Percentiles rank a stretch among this genome's conserved stretches.
Evolutionary conservation across 1,140 invertebrate genomes (phyloP).

Genomic region (Atta colombica): DNA sequence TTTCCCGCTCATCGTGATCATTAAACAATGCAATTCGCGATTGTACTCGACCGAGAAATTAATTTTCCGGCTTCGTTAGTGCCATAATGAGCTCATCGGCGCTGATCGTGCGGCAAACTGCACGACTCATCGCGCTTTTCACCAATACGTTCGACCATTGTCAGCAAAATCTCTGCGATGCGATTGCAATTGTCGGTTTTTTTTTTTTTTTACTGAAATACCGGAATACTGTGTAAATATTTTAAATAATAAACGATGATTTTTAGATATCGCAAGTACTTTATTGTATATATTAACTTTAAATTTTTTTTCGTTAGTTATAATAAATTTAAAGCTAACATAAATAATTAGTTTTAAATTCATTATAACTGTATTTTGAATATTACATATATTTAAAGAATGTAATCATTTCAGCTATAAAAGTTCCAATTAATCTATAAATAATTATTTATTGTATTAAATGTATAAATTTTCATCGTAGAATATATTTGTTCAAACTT

Average conservation of each 20-base stretch:
- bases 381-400: neutral
- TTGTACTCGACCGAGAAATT: slow-evolving; percentile 74
- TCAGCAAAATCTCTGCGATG: slow-evolving; percentile 36
- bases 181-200: neutral
- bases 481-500: no score
- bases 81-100: slow-evolving; percentile 74
- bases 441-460: neutral
- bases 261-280: neutral
- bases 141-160: slow-evolving; percentile 29
- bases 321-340: neutral
- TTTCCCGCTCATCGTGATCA: slow-evolving; percentile 62
- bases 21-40: slow-evolving; percentile 76
- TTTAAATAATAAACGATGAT: neutral
- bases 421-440: neutral
- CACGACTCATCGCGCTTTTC: slow-evolving; percentile 56
- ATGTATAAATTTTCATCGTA: neutral
- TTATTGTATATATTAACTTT: neutral
- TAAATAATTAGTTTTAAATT: neutral
- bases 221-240: neutral
- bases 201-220: neutral
- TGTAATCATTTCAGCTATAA: neutral
- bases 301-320: neutral
- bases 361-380: no score
- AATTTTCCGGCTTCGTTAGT: slow-evolving; percentile 76
- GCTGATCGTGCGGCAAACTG: slow-evolving; percentile 58